Percentiles rank a stretch among this genome's conserved stretches.
These are phyloP conservation scores for Crambe crambe DNA, from an alignment of 37 sponge, comb jelly and placozoan genomes.

Conservation along the genomic window DNA sequence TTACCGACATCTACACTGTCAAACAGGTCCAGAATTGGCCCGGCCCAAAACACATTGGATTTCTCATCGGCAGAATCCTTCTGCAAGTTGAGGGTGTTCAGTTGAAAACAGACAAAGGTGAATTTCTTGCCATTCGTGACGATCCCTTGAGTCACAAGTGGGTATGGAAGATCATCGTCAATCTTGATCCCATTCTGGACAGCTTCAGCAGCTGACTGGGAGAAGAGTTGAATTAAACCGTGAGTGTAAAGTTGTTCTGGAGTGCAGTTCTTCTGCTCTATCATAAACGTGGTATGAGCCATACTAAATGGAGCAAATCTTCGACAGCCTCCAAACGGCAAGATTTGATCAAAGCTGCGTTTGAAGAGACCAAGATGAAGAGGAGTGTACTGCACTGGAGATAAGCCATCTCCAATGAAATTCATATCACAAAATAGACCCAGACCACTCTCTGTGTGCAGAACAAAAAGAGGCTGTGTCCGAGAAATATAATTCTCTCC, in stretches of 20 bases:
- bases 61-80: slow-evolving; percentile 5
- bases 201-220: slow-evolving; percentile 64
- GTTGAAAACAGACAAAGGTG: slow-evolving; percentile 77
- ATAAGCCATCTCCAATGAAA: slow-evolving; percentile 27
- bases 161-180: slow-evolving; percentile 51
- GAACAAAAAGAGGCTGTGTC: slow-evolving; percentile 41
- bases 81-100: slow-evolving; percentile 73
- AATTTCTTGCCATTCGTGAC: slow-evolving; percentile 68
- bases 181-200: slow-evolving; percentile 73
- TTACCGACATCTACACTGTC: slow-evolving; percentile 10
- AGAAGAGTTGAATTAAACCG: slow-evolving; percentile 70
- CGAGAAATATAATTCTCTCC: slow-evolving; percentile 48
- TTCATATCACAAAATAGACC: slow-evolving; percentile 45
- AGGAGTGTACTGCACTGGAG: slow-evolving; percentile 33
- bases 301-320: slow-evolving; percentile 37
- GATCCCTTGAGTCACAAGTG: slow-evolving; percentile 64
- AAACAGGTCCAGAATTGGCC: slow-evolving; percentile 62
- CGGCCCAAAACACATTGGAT: slow-evolving; percentile 65
- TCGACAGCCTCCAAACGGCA: slow-evolving; percentile 61
- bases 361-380: slow-evolving; percentile 44
- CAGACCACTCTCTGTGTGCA: slow-evolving; percentile 54
- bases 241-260: slow-evolving; percentile 48
- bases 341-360: slow-evolving; percentile 65
- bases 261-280: slow-evolving; percentile 10
- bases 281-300: slow-evolving; percentile 68